Base-by-base conservation (phyloP, 1,140 invertebrate genomes). In the Stratiolaelaps scimitus region DNA sequence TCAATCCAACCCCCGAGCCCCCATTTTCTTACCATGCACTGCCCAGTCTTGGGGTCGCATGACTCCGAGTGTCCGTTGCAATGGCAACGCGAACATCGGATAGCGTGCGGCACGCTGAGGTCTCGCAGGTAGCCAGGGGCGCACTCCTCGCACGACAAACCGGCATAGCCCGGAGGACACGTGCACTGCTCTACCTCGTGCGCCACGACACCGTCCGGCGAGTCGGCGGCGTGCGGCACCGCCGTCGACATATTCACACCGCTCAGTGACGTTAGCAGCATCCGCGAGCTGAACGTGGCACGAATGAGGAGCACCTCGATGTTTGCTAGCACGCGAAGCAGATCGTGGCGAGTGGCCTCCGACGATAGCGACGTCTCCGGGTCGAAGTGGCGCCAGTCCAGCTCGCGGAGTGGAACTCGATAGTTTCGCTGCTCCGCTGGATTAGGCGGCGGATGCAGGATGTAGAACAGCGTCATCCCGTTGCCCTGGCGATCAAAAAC, bases 81-180 rank as follows among this genome's bases (percentile, higher is more conserved):
- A 47, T 78, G 71, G 64, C 89, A 93, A 26, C 69, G 73, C 10
- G 74, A 76, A 70, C 89, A 93, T 0, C 80, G 81, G 69, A 17
- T 78, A 72, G 65, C 1, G 74, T 74, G 23, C 79, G 72, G 40
- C 83, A 80, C 20, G 73, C 65, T 77, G 1, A 74, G 73, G 72
- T 92, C 85, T 67, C 85, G 82, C 76, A 90, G 94, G 76, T 86
- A 89, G 15, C 88, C 88, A 17, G 82, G 73, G 7, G 81, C 77
- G 75, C 92, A 96, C 23, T 77, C 76, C 72, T 91, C 87, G 73
- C 88, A 93, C 43, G 88, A 91, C 7, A 83, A 83, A 56, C 89
- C 89, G 7, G 74, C 78, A 70, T 93, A 92, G 0, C 87, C 88
- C 7, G 75, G 69, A 0, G 89, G 89, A 72, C 90, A 95, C 46